Base-by-base conservation (phyloP, 2,888 invertebrate species). In the Chorisops tibialis region DNA sequence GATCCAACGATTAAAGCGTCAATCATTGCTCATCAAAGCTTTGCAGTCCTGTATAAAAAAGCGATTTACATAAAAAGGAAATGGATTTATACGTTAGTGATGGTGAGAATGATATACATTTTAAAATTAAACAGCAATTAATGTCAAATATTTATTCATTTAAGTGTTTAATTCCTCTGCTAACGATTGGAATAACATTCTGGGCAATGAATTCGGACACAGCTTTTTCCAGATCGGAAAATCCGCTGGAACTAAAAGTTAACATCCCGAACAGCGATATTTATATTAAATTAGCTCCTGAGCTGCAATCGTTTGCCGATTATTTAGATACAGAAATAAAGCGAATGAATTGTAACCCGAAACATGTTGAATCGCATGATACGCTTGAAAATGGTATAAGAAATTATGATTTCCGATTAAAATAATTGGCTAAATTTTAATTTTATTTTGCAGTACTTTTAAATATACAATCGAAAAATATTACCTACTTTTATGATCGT, bases 41-140 rank as follows among this genome's bases (percentile, higher is more conserved):
- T 58, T 2, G 79, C 77, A 1, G 69, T 78, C 14, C 72, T 73
- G 14, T 79, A 77, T 62, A 79, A 79, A 62, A 79, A 79, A 61
- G 58, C 62, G 0, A 70, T 74, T 16, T 79, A 73, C 66, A 35
- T 78, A 6, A 63, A 63, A 48, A 72, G 70, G 41, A 71, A 76
- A 62, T 73, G 71, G 71, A 39, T 68, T 0, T 74, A 73, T 59
- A 65, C 73, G 0, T 22, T 65, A 5, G 61, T 69, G 18, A 75
- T 75, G 75, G 77, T 77, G 67, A 65, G 64, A n/a, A 48, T 30
- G 41, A 6, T 18, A 30, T 14, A 48, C 45, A 24, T 37, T n/a
- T 19, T 47, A 7, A n/a, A 24, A 21, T 38, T 63, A 30, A 14
- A 30, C 11, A 43, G 30, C 7, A 19, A 21, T 21, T 49, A 24